Conservation (phyloP, 1,140 invertebrate genomes). For the Nasonia giraulti region DNA sequence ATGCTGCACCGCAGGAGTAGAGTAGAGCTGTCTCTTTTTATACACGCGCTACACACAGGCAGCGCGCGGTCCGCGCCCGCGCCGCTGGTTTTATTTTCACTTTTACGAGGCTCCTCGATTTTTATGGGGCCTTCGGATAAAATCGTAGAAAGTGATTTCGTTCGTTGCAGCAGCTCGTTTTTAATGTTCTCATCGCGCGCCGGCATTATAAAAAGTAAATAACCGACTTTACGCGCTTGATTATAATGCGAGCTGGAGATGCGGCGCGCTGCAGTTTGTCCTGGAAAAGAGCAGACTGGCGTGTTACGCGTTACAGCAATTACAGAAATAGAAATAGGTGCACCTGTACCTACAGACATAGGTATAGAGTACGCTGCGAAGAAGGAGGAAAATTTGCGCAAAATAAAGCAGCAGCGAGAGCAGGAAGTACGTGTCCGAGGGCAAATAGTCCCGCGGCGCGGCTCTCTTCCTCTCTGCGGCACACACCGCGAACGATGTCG, state of each 20-base stretch:
- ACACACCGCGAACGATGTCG: slow-evolving; percentile 17
- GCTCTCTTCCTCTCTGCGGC: not conserved
- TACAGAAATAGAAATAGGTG: too few relatives aligned
- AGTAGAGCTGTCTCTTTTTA: not conserved
- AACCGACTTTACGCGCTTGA: not conserved
- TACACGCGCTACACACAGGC: not conserved
- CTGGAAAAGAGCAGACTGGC: too few relatives aligned
- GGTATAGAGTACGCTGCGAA: not conserved
- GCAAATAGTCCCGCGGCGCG: slow-evolving; percentile 15
- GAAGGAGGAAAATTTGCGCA: slow-evolving; percentile 29
- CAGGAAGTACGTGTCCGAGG: slow-evolving; percentile 20
- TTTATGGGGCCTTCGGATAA: slow-evolving; percentile 9
- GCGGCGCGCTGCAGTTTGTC: too few relatives aligned
- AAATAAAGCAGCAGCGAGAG: slow-evolving; percentile 14
- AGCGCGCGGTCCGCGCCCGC: too few relatives aligned
- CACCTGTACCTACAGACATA: too few relatives aligned
- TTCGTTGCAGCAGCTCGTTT: not conserved
- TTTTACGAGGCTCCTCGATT: slow-evolving; percentile 28
- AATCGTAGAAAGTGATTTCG: slow-evolving; percentile 7
- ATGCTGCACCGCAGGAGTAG: not conserved
- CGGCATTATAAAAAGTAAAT: not conserved
- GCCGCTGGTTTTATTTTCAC: slow-evolving; percentile 10
- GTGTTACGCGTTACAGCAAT: too few relatives aligned
- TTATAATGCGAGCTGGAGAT: not conserved
- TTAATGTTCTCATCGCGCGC: not conserved